These are phyloP conservation scores for Dicyrtoma fusca DNA, from an alignment of 2,888 invertebrate species.

Conservation along the genomic window DNA sequence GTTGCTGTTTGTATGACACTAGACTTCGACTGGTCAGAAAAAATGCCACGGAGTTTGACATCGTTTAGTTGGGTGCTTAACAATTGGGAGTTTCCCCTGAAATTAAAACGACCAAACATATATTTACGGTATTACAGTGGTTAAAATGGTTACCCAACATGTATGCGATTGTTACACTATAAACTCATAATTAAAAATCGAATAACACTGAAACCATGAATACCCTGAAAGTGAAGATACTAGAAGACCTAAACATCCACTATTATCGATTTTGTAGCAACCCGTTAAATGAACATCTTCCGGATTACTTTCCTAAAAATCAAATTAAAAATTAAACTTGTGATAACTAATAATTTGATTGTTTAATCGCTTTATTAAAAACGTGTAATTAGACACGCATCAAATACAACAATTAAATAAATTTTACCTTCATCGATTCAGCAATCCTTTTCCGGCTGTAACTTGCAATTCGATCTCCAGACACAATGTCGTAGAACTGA, in stretches of 20 bases:
- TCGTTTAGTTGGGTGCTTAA: conserved; percentile 34
- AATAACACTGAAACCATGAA: neutral
- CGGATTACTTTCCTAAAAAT: conserved; percentile 44
- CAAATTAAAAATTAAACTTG: conserved; percentile 14
- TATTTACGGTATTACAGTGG: too few species aligned
- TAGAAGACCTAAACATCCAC: conserved; percentile 5
- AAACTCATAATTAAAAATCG: neutral
- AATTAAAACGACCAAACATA: conserved; percentile 1
- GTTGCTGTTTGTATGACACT: conserved; percentile 46
- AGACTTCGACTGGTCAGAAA: conserved; percentile 39
- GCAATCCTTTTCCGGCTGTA: conserved; percentile 68
- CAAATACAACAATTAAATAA: neutral
- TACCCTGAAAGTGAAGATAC: conserved; percentile 24
- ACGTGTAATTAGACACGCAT: too few species aligned
- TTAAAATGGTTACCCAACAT: neutral
- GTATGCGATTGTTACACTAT: too few species aligned
- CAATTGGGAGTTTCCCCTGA: conserved; percentile 39
- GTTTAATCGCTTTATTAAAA: too few species aligned
- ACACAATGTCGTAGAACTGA: conserved; percentile 70
- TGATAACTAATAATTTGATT: too few species aligned
- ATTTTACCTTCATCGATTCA: conserved; percentile 58
- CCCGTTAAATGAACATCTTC: conserved; percentile 46
- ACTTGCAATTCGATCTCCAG: conserved; percentile 66
- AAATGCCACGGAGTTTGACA: conserved; percentile 37
- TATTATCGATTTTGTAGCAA: conserved; percentile 34